Conservation (phyloP, 2,113 vertebrate genomes). For the Dolichotis patagonum region DNA sequence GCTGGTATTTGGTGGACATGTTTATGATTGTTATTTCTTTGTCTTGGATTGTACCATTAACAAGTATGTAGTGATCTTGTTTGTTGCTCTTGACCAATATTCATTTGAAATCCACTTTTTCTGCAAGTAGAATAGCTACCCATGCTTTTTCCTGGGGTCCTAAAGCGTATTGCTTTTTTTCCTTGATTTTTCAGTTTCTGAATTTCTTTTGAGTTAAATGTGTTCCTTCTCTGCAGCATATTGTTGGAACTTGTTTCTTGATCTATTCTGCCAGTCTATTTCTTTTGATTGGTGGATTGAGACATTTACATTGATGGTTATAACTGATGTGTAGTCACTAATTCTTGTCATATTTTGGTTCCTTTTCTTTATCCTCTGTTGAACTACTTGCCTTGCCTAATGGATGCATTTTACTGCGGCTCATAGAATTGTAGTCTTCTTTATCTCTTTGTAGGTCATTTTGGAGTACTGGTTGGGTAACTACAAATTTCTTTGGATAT, state of each 20-base stretch:
- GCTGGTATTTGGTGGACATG: background rate
- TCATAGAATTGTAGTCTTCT: background rate
- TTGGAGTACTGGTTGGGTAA: background rate
- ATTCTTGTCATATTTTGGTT: background rate
- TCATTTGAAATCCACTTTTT: background rate
- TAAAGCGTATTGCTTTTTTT: too few relatives aligned
- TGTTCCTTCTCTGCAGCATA: background rate
- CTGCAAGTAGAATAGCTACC: too few relatives aligned
- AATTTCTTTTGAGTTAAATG: background rate
- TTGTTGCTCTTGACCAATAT: background rate
- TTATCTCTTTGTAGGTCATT: background rate
- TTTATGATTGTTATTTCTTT: background rate
- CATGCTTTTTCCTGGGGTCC: too few relatives aligned
- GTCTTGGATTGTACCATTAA: background rate
- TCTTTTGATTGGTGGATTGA: background rate
- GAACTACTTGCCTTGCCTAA: background rate
- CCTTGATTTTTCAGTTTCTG: too few relatives aligned
- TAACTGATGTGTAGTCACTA: background rate
- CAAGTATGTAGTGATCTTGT: background rate
- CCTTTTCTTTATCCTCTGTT: background rate
- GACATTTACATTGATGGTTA: background rate
- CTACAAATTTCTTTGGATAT: background rate
- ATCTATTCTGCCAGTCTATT: background rate
- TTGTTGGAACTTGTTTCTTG: background rate
- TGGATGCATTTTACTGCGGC: background rate